phyloP scores from a whole-genome alignment of 2,113 vertebrate species.

The Eretmochelys imbricata region DNA sequence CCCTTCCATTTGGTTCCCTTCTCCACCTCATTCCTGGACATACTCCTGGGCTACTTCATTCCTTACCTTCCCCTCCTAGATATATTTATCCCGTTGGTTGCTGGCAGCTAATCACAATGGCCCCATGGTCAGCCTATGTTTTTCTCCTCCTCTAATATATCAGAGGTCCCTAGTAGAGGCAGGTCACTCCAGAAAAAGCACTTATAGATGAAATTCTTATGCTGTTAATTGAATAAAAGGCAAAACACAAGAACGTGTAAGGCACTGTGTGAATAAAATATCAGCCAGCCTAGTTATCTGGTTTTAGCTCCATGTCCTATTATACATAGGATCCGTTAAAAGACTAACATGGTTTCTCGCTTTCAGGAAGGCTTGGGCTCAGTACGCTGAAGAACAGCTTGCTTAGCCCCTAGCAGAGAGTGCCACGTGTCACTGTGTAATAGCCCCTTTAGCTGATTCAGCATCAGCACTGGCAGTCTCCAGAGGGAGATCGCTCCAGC shows the following conservation, averaged over 20 bases:
- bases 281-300: background rate
- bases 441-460: background rate
- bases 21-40: fast-evolving
- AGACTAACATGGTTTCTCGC: background rate
- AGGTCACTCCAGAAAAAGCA: background rate
- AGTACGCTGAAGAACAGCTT: background rate
- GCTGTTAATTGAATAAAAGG: background rate
- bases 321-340: background rate
- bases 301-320: background rate
- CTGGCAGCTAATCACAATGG: background rate
- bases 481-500: background rate
- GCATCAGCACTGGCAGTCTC: background rate
- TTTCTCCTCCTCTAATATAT: background rate
- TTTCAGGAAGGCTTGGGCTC: background rate
- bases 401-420: background rate
- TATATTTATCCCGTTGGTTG: background rate
- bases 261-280: background rate
- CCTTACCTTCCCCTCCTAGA: background rate
- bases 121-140: background rate
- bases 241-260: background rate
- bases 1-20: background rate
- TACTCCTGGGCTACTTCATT: background rate
- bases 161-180: background rate
- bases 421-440: background rate
- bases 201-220: background rate